A percentile compares a stretch with the other conserved stretches of the same genome.
Evolutionary conservation across 2,888 invertebrate genomes (phyloP).

Genomic region (Unio pictorum): DNA sequence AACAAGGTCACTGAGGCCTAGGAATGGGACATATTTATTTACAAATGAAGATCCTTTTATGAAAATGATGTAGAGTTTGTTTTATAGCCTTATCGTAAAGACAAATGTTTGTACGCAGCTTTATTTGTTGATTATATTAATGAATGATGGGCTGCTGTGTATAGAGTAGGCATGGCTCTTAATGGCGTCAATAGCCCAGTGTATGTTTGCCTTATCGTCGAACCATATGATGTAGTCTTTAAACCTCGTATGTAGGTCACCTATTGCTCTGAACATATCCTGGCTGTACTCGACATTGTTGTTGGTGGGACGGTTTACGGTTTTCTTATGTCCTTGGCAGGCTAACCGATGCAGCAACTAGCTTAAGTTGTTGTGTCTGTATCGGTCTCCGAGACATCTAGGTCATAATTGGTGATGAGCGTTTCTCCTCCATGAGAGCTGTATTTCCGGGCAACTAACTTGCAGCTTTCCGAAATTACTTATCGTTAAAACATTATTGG

Average conservation of each 20-base stretch:
- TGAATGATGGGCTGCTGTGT: constrained; percentile 1
- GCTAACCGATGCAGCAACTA: constrained; percentile 16
- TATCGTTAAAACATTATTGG: constrained; percentile 1
- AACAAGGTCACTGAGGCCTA: constrained; percentile 17
- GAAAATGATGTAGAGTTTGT: constrained; percentile 8
- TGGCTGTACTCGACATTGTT: constrained; percentile 9
- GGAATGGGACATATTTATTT: constrained; percentile 3
- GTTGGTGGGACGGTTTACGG: constrained; percentile 18
- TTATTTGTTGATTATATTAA: constrained; percentile 11
- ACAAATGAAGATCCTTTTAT: constrained; percentile 13
- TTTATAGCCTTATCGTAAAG: constrained; percentile 12
- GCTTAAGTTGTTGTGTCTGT: constrained; percentile 5
- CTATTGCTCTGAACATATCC: constrained; percentile 5
- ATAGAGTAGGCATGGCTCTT: constrained; percentile 5
- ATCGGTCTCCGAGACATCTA: background rate
- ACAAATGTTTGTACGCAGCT: constrained; percentile 9
- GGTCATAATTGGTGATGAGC: constrained; percentile 1
- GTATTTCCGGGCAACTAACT: constrained; percentile 5
- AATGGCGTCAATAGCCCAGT: constrained; percentile 10
- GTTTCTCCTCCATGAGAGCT: background rate
- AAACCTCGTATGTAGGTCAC: background rate
- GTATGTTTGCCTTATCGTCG: constrained; percentile 15
- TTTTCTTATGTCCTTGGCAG: constrained; percentile 8
- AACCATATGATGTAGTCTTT: constrained; percentile 3
- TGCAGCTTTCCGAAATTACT: background rate